Evolutionary conservation across 1,140 invertebrate genomes (phyloP), one percentile per base, ranked within the genome.

Genomic region (Drosophila albomicans): DNA sequence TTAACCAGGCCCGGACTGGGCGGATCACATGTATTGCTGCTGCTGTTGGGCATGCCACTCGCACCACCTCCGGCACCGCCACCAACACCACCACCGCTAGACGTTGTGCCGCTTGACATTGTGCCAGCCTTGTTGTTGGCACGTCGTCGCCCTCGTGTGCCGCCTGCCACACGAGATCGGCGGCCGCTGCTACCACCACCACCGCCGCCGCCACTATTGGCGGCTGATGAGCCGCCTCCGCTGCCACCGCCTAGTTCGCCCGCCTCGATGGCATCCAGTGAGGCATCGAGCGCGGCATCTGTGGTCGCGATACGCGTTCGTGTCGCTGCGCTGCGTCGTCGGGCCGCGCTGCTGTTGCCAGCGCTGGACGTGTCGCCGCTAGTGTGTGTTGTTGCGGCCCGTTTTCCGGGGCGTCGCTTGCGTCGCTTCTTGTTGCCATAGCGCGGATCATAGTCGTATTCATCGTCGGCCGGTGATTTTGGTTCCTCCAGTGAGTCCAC

Each of bases 401-500:
- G 81, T 57, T 91, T 92, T 11, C 82, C 82, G 3, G 90, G 81
- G 25, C 90, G 77, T 13, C 91, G 85, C 57, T 92, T 92, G 70
- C 90, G 89, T 52, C 91, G 75, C 61, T 92, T 92, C 45, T 92
- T 92, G 45, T 77, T 92, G 7, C 92, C 92, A 32, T 92, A 92
- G 0, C 92, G 91, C 51, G 96, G 97, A 93, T 99, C 98, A 93
- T 99, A 98, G 87, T 97, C 99, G 93, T 99, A 96, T 92, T 99
- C 98, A 91, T 98, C 98, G 93, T 99, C 98, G 56, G 96, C 96
- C 91, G 98, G 96, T 69, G 97, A 96, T 93, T 98, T 97, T 0
- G 96, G 97, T 88, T 99, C 98, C 84, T 98, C 98, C 78, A 97
- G 97, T 1, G 96, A 96, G 79, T 98, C 98, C 93, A 98, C 96